Base-by-base conservation (phyloP, 92 coral and sea anemone species). In the Ricordea florida region DNA sequence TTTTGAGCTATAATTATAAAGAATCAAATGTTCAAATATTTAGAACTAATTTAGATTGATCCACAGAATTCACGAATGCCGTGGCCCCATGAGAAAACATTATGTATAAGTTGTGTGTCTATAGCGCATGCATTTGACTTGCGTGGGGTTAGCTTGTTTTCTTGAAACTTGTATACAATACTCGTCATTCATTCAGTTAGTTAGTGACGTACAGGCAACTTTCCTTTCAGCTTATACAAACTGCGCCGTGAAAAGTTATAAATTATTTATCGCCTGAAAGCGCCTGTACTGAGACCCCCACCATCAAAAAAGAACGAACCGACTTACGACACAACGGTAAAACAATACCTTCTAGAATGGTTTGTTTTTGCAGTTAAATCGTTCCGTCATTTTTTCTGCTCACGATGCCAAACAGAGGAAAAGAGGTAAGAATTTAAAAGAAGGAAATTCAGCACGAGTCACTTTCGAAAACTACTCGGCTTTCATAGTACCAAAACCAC, bases 281-380 rank as follows among this genome's bases (percentile, higher is more conserved):
- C 28, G 62, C 32, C 52, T 37, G 52, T 55, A 34, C 63, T 49
- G n/a, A 69, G 60, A 67, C 61, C 62, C 64, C 76, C 48, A 4
- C 24, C 47, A 49, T 34, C 49, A 23, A 50, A 35, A 37, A 43
- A 55, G 43, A 40, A 42, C 43, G 77, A 41, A 55, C 75, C 37
- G 61, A 36, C 22, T 13, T n/a, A n/a, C n/a, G 52, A 34, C 3
- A 70, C 48, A 2, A 25, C 23, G 25, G 51, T 11, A 37, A 55
- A 55, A 53, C 77, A 70, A 70, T 53, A 70, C 56, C 66, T 57
- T 41, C 34, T 23, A 40, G 55, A 41, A 70, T 70, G 77, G 64
- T 55, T 28, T 40, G 49, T 40, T 55, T 42, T 31, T 37, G 10
- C 40, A 27, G 9, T 70, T 70, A 69, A 31, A 20, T 13, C 18